Percentiles rank a stretch among this genome's conserved stretches.
Evolutionary conservation across 2,797 vertebrate species (phyloP).

Genomic region (Aldrovandia affinis): DNA sequence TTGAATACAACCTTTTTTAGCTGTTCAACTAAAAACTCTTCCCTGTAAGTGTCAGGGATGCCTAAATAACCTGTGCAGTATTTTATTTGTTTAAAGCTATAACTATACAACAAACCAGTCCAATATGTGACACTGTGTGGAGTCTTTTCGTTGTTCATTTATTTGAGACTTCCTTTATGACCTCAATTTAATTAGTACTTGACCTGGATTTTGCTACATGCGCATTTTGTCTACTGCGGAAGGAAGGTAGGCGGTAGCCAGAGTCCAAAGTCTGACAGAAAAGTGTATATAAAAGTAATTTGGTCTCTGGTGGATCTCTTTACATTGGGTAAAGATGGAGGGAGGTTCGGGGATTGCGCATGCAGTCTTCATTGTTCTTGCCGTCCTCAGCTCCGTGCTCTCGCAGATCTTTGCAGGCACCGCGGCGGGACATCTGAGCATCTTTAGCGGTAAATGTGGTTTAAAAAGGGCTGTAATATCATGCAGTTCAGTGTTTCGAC

Average conservation of each 20-base stretch:
- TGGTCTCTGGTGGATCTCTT: neutral
- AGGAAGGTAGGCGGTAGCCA: slow-evolving; percentile 31
- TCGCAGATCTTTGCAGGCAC: slow-evolving; percentile 28
- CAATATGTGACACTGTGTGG: neutral
- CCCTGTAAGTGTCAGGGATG: neutral
- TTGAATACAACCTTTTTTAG: neutral
- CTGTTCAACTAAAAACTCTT: neutral
- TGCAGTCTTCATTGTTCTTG: slow-evolving; percentile 41
- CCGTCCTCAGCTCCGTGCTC: slow-evolving; percentile 48
- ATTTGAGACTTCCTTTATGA: neutral
- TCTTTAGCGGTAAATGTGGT: neutral
- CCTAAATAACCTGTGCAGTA: neutral
- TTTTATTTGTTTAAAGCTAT: neutral
- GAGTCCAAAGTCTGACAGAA: slow-evolving; percentile 52
- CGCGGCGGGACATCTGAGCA: neutral
- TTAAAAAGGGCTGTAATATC: neutral
- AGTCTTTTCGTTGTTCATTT: too few relatives aligned
- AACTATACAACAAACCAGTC: neutral
- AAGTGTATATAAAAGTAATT: neutral
- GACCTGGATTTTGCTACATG: neutral
- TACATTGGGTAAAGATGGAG: too few relatives aligned
- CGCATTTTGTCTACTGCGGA: neutral
- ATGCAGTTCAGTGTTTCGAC: neutral
- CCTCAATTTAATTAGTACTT: neutral
- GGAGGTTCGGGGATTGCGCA: slow-evolving; percentile 32